Conservation (phyloP, 2,113 vertebrate species). For the Rhagologus leucostigma region DNA sequence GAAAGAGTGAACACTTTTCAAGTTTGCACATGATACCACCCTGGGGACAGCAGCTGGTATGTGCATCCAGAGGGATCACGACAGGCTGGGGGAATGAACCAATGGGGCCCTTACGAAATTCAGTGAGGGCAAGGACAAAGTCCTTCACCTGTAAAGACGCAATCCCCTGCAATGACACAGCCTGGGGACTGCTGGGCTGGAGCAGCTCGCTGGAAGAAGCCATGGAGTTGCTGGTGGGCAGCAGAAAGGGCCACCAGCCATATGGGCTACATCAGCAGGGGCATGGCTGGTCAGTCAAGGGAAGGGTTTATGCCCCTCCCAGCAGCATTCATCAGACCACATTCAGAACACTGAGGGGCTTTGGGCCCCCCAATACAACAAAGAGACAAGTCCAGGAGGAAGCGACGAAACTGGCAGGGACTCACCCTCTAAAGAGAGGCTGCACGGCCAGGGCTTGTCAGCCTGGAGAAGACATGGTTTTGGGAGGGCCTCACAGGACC, state of each 20-base stretch:
- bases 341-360: fast-evolving
- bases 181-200: background rate
- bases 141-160: background rate
- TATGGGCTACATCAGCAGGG: background rate
- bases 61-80: background rate
- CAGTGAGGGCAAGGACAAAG: background rate
- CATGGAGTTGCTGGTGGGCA: background rate
- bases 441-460: background rate
- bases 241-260: background rate
- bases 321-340: background rate
- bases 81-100: background rate
- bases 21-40: background rate
- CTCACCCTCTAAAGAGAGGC: background rate
- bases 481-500: background rate
- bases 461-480: background rate
- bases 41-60: background rate
- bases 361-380: background rate
- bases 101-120: fast-evolving
- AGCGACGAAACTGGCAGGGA: background rate
- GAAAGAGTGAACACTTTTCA: background rate
- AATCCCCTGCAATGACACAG: fast-evolving
- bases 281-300: fast-evolving
- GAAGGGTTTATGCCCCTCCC: background rate
- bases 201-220: background rate
- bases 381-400: background rate